Evolutionary conservation across 2,113 vertebrate species (phyloP), one percentile per base, ranked within the genome.

Genomic region (Cynopterus brachyotis): DNA sequence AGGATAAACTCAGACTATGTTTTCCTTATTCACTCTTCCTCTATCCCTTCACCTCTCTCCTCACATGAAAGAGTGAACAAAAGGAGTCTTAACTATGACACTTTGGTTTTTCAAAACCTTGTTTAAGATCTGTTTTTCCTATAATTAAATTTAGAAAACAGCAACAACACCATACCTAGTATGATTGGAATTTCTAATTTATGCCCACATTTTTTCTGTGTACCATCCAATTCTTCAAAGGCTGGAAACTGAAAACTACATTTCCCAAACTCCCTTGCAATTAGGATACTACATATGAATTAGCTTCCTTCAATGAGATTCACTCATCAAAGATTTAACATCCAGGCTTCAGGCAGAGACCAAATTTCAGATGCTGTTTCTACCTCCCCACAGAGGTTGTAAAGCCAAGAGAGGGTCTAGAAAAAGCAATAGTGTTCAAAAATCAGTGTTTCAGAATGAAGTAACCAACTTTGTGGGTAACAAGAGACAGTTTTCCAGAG

Each of bases 61-160:
- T 59, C 55, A 30, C 3, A 35, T 69, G 3, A 96, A 91, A 42
- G 57, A 9, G 17, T 50, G n/a, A 89, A 7, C 16, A 86, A 84
- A 91, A 67, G 20, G 8, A n/a, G 13, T 59, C 47, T 81, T 55
- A 55, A 55, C 15, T 79, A 0, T 69, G 57, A 55, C 2, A 53
- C 4, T 64, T 92, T 37, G 10, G 6, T 45, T 79, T 92, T 92
- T 70, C 40, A 76, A 89, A 89, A 53, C 66, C 19, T 62, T 91
- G n/a, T 70, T 84, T 75, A 88, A 16, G 15, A 6, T 79, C 6
- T 64, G 6, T 37, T 89, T 94, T 90, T 47, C 19, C 40, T 81
- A 53, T 94, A 89, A n/a, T 91, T 95, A 95, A 95, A 57, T 76
- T 92, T 86, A 78, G 75, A 94, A 16, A 89, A 55, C 35, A 89